These are phyloP conservation scores for Alces alces DNA, from an alignment of 2,113 vertebrate species.

Conservation along the genomic window DNA sequence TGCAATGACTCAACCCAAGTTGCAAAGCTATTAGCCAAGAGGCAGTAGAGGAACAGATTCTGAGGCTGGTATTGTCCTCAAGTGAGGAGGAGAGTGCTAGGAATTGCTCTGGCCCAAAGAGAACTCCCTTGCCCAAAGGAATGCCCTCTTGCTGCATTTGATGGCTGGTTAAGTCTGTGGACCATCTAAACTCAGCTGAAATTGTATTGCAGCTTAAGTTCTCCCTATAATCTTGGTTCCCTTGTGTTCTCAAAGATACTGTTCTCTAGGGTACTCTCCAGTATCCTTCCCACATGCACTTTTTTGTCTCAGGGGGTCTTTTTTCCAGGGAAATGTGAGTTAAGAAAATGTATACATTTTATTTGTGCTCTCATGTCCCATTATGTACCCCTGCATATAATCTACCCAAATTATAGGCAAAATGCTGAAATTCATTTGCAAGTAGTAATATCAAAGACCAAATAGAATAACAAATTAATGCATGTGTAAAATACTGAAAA, in stretches of 20 bases:
- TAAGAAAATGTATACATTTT: background rate
- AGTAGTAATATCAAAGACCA: background rate
- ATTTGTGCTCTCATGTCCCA: background rate
- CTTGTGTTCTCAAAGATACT: background rate
- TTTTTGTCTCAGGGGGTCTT: background rate
- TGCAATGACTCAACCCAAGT: background rate
- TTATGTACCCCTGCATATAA: background rate
- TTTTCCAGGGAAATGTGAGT: constrained; percentile 2
- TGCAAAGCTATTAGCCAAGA: background rate
- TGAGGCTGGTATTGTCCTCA: background rate
- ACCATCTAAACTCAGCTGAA: background rate
- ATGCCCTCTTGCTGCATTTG: background rate
- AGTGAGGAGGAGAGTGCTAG: background rate
- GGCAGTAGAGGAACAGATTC: background rate
- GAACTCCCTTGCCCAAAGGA: background rate
- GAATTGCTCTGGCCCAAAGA: background rate
- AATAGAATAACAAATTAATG: background rate
- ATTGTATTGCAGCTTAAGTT: background rate
- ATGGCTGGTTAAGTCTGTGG: background rate
- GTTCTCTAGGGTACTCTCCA: background rate
- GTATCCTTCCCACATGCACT: background rate
- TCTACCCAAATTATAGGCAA: background rate
- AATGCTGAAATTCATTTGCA: background rate
- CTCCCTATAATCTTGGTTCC: background rate
- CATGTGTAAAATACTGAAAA: background rate